A percentile compares a stretch with the other conserved stretches of the same genome.
Conservation (phyloP, 2,888 invertebrate genomes). For the Tanytarsus gracilentus region DNA sequence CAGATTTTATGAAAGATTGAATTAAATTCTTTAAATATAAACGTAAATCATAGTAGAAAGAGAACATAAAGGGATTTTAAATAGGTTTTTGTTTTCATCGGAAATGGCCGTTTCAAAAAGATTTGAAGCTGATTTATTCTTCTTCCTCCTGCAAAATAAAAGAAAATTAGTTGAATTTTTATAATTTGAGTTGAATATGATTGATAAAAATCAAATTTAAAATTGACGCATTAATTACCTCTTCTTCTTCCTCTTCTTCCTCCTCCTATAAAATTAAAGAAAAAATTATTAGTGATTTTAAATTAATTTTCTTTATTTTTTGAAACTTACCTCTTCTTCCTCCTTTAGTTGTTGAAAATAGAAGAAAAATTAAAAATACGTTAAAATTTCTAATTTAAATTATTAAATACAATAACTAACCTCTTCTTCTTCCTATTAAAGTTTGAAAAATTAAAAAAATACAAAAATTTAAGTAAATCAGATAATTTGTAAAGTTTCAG, state of each 20-base stretch:
- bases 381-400: no score
- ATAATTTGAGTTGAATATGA: neutral
- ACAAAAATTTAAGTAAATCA: no score
- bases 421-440: constrained; percentile 25
- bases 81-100: neutral
- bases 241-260: constrained; percentile 25
- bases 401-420: no score
- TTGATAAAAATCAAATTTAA: neutral
- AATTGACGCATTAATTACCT: neutral
- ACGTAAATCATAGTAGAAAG: constrained; percentile 1
- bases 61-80: neutral
- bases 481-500: no score
- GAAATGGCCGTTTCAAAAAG: neutral
- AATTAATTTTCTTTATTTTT: neutral
- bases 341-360: no score
- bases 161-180: neutral
- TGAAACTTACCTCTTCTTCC: constrained; percentile 13
- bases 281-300: neutral
- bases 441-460: no score
- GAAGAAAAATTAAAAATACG: no score
- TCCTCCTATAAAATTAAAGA: neutral
- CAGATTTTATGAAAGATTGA: neutral
- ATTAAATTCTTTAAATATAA: neutral
- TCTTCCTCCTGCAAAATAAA: neutral
- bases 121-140: no score